Evolutionary conservation across 2,113 vertebrate species (phyloP), one percentile per base, ranked within the genome.

Genomic region (Clinocottus analis): DNA sequence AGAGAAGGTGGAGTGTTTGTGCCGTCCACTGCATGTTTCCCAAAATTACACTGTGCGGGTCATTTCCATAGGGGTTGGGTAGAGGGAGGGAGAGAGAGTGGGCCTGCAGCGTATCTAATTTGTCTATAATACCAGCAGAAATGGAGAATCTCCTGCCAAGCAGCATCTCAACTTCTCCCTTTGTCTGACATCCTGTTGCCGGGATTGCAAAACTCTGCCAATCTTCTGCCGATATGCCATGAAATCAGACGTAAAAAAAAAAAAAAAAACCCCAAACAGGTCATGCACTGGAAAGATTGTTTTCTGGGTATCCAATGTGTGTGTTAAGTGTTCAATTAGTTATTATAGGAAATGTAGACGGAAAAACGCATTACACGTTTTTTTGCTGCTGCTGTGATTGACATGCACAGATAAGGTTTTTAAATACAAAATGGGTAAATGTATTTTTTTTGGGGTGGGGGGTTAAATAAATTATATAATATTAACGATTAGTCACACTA

Each of bases 21-120:
- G 85, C 71, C 56, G 59, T 87, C 76, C 73, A 69, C 77, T 82
- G 89, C 89, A 82, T 87, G 89, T 86, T 91, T 90, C 86, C 83
- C 77, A 90, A n/a, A 93, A 91, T 91, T 88, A 91, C 85, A 80
- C 75, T 77, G 83, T 78, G 80, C 65, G 58, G 82, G 90, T 88
- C 78, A 84, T 92, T 87, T 93, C 88, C 84, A 90, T 74, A 71
- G 77, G 77, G 51, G n/a, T 68, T 75, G 79, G 77, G 5, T 2
- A 31, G 31, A 31, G 3, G 5, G 31, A 31, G 33, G 5, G 33
- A 33, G 33, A 33, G 33, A 33, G 33, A 33, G 33, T 5, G 33
- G 5, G 33, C 33, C 33, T 33, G 33, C 33, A 33, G 33, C 33
- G 33, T 33, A 33, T 33, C 33, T 33, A 33, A 33, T 33, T 33